These are phyloP conservation scores for Panagrolaimus sp. DNA, from an alignment of 1,140 invertebrate genomes.

Conservation along the genomic window DNA sequence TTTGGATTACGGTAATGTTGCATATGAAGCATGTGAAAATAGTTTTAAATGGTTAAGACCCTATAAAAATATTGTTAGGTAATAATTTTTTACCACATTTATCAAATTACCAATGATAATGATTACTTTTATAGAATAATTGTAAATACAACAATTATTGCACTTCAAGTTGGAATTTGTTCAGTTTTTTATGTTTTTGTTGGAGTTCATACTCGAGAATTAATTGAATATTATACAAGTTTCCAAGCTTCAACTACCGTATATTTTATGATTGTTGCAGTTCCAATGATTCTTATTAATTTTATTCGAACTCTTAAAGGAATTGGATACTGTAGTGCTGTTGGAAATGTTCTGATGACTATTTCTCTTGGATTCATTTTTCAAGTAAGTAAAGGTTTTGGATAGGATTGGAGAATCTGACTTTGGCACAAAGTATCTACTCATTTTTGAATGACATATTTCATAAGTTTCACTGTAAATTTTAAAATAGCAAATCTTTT, in stretches of 20 bases:
- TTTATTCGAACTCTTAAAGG: constrained; percentile 32
- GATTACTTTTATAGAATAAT: constrained; percentile 19
- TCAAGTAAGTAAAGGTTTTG: constrained; percentile 40
- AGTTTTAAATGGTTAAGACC: constrained; percentile 36
- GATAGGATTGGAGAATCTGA: neutral
- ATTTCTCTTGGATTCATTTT: constrained; percentile 47
- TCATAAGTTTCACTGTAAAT: neutral
- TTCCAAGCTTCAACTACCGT: constrained; percentile 27
- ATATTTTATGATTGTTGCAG: constrained; percentile 40
- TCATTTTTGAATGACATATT: too few relatives aligned
- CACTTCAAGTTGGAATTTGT: constrained; percentile 52
- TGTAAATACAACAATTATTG: constrained; percentile 31
- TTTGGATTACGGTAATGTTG: constrained; percentile 50
- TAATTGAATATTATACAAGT: constrained; percentile 37
- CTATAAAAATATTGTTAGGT: constrained; percentile 32
- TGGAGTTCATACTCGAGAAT: constrained; percentile 46
- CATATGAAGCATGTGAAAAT: constrained; percentile 42
- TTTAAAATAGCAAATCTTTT: too few relatives aligned
- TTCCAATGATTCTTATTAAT: constrained; percentile 37
- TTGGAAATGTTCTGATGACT: constrained; percentile 52
- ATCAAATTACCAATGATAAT: neutral
- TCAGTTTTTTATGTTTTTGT: constrained; percentile 56
- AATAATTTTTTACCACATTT: too few relatives aligned
- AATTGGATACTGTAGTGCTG: constrained; percentile 35
- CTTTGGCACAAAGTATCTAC: too few relatives aligned